Conservation (phyloP, 2,888 invertebrate genomes). For the Melanostoma scalare region DNA sequence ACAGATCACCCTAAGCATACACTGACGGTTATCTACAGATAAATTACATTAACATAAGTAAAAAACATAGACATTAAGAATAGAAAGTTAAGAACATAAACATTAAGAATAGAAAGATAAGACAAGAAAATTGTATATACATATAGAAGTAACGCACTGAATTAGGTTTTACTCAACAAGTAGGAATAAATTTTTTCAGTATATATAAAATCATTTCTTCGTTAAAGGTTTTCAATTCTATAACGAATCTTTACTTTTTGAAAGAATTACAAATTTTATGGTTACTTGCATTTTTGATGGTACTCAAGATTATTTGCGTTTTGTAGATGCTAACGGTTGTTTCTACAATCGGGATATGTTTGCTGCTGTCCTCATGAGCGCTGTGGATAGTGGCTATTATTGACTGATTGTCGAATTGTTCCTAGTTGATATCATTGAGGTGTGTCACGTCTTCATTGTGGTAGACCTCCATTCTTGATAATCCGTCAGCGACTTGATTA, state of each 20-base stretch:
- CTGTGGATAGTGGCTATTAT: conserved; percentile 10
- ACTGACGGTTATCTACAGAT: no score
- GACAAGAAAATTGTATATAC: no score
- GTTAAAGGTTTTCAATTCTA: background rate
- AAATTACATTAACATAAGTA: no score
- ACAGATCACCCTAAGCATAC: no score
- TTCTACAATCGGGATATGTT: background rate
- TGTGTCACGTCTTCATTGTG: background rate
- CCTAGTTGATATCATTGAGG: background rate
- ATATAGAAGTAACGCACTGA: no score
- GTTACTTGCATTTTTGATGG: conserved; percentile 2
- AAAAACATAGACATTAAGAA: no score
- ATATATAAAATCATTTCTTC: conserved; percentile 3
- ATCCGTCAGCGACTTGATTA: conserved; percentile 4
- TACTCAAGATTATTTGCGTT: conserved; percentile 4
- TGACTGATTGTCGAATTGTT: background rate
- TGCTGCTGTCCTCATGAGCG: conserved; percentile 3
- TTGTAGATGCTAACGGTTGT: background rate
- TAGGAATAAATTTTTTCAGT: conserved; percentile 12
- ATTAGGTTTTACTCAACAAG: no score
- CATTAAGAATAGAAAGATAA: no score
- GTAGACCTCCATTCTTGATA: no score
- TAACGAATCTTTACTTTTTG: background rate
- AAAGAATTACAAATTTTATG: background rate
- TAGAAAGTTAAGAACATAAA: no score